phyloP scores from a whole-genome alignment of 1,140 invertebrate genomes.

The Popillia japonica region DNA sequence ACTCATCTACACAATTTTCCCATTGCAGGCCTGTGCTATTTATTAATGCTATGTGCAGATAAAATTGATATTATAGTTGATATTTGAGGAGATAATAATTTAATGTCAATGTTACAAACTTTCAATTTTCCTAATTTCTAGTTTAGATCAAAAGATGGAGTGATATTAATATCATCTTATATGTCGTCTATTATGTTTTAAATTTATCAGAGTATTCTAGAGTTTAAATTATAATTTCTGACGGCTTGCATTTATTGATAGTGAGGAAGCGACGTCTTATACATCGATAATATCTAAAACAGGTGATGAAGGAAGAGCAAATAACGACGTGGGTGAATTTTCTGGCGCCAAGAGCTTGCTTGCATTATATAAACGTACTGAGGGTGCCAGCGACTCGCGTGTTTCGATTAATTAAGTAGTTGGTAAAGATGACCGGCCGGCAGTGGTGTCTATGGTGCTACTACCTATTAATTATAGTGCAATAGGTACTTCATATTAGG shows the following conservation, averaged over 20 bases:
- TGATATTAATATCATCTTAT: too few relatives aligned
- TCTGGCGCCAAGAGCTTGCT: slow-evolving; percentile 22
- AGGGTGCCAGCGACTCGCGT: slow-evolving; percentile 17
- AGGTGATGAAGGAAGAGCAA: neutral
- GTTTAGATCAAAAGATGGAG: too few relatives aligned
- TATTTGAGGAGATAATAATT: too few relatives aligned
- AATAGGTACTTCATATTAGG: neutral
- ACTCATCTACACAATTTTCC: too few relatives aligned
- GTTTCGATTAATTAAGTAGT: slow-evolving; percentile 31
- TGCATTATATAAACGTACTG: slow-evolving; percentile 29
- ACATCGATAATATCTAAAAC: slow-evolving; percentile 13
- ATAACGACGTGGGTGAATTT: slow-evolving; percentile 4
- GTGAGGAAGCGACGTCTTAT: neutral
- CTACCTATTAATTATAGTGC: slow-evolving; percentile 1
- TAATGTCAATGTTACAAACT: too few relatives aligned
- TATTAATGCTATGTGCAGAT: too few relatives aligned
- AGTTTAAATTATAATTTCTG: neutral
- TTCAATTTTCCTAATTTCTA: too few relatives aligned
- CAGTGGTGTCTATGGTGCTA: neutral
- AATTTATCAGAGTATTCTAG: too few relatives aligned
- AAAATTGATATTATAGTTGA: too few relatives aligned
- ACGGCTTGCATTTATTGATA: neutral
- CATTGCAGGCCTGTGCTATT: too few relatives aligned
- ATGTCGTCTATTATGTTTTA: too few relatives aligned
- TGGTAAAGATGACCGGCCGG: slow-evolving; percentile 11